Percentiles rank a stretch among this genome's conserved stretches.
Conservation (phyloP, 2,797 vertebrate genomes). For the Coluber constrictor region DNA sequence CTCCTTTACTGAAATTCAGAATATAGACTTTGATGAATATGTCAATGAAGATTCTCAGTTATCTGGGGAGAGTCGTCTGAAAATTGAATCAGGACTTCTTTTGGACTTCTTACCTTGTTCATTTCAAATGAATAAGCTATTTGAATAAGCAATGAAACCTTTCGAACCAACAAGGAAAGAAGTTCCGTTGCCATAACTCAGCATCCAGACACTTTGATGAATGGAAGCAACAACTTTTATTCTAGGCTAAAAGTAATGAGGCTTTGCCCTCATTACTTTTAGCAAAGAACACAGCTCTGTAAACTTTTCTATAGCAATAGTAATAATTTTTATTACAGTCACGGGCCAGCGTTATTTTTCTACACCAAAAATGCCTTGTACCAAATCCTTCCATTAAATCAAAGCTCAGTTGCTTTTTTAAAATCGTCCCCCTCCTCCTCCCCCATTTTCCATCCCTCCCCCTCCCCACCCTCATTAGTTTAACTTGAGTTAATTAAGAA, state of each 20-base stretch:
- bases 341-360: not conserved
- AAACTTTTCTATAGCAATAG: not conserved
- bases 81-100: not conserved
- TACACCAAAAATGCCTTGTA: not conserved
- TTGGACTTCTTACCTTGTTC: not conserved
- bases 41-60: not conserved
- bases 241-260: not conserved
- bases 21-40: not conserved
- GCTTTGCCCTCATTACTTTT: not conserved
- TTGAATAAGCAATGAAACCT: not conserved
- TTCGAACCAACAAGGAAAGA: not conserved
- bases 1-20: not conserved
- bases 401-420: constrained; percentile 54
- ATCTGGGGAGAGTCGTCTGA: not conserved
- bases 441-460: constrained; percentile 41
- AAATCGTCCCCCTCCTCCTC: constrained; percentile 15
- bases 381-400: constrained; percentile 12
- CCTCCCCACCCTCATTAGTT: constrained; percentile 69
- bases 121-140: not conserved
- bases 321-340: constrained; percentile 32
- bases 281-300: not conserved
- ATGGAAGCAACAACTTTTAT: not conserved
- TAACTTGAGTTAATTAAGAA: constrained; percentile 81
- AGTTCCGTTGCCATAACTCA: not conserved
- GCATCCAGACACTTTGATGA: not conserved